Evolutionary conservation across 2,888 invertebrate species (phyloP), one percentile per base, ranked within the genome.

Genomic region (Dicyrtoma fusca): DNA sequence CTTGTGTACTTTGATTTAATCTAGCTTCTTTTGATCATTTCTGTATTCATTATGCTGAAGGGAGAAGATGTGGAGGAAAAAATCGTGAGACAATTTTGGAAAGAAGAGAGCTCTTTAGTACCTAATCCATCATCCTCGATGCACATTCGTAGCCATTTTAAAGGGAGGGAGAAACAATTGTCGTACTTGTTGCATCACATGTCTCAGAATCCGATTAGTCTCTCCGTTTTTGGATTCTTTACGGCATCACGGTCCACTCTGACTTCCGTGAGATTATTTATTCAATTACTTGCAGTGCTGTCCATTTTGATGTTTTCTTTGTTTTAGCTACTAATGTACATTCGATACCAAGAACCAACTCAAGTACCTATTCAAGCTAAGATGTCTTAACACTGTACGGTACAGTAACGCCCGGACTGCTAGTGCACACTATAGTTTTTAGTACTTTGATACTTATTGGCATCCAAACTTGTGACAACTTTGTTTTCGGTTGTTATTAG

Each of bases 161-260:
- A 8, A 5, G 34, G 34, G 45, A 69, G 44, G 55, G 71, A 71
- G 17, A 55, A 49, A 45, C 71, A 71, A 19, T 17, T 71, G 21
- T 71, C 65, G 1, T 71, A 71, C 65, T 59, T 71, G 47, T 55
- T 71, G 65, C 71, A 71, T 26, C 71, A 71, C 19, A 64, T 71
- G 65, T 55, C 71, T 8, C 64, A 64, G 23, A 71, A 71, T 65
- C 71, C 71, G 23, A 71, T 71, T 55, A 23, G 42, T 55, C 25
- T 71, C 13, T 71, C 71, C 1, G 71, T 65, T 13, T 19, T 71
- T 25, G 71, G 71, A n/a, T 71, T 71, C 45, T 71, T 71, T 42
- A 53, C 23, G 4, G 65, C 64, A 1, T 71, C 71, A 1, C 34
- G 71, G 14, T 71, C 71, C n/a, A 65, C 71, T n/a, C 26, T 71